Conservation (phyloP, 53 echinoderm and acorn worm species). For the Echinarachnius parma region DNA sequence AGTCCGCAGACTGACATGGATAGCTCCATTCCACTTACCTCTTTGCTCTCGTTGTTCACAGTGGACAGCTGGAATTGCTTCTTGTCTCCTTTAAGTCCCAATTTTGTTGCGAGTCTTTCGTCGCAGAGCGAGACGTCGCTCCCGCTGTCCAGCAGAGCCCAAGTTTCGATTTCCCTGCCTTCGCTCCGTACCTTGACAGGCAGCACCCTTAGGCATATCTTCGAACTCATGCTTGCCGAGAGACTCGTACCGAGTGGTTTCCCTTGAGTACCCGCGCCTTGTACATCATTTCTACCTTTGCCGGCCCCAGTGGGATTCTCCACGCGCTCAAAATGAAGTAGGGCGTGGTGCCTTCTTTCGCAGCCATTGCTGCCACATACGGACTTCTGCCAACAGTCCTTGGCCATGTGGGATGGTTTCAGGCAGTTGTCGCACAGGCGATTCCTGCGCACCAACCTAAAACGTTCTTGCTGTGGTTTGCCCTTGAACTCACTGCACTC, state of each 20-base stretch:
- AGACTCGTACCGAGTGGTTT: neutral
- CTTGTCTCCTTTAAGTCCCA: conserved; percentile 36
- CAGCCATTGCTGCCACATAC: too few relatives aligned
- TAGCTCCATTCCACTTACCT: conserved; percentile 43
- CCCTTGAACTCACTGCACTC: too few relatives aligned
- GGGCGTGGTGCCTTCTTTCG: too few relatives aligned
- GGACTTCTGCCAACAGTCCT: too few relatives aligned
- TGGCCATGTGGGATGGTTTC: too few relatives aligned
- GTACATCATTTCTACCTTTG: neutral
- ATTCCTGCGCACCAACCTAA: too few relatives aligned
- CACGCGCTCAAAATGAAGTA: too few relatives aligned
- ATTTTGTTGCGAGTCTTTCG: conserved; percentile 56
- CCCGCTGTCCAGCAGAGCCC: conserved; percentile 15
- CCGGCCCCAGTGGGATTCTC: too few relatives aligned
- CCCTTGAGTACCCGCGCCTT: neutral
- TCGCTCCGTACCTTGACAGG: conserved; percentile 3
- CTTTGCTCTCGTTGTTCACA: conserved; percentile 18
- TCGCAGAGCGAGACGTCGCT: conserved; percentile 61
- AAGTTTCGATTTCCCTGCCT: conserved; percentile 8
- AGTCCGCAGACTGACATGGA: conserved; percentile 17
- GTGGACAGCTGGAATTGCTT: conserved; percentile 53
- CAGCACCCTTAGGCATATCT: conserved; percentile 17
- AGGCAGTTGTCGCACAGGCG: too few relatives aligned
- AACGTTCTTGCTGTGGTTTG: too few relatives aligned
- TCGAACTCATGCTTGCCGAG: neutral